Base-by-base conservation (phyloP, 2,797 vertebrate species). In the Anguilla marmorata region DNA sequence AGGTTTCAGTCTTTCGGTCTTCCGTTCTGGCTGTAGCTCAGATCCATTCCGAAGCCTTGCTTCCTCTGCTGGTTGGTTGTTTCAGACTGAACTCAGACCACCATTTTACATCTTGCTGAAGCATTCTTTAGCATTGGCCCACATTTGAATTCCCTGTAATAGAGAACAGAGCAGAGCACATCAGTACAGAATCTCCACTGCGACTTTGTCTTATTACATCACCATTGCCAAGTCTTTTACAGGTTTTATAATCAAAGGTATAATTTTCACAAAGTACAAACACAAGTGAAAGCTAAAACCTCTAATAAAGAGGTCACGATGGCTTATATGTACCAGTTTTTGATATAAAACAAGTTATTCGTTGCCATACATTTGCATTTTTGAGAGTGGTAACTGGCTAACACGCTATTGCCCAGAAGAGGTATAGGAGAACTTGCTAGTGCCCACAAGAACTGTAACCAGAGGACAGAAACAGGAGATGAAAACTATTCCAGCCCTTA, bases 41-140 rank as follows among this genome's bases (percentile, higher is more conserved):
- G 50, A 11, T 84, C 50, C 2, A 52, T 4, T 2, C 50, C 11
- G 16, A n/a, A 52, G 27, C 12, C 37, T 33, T 45, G n/a, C 5
- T 48, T 52, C 95, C 50, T 12, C 7, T 12, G 94, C 95, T 96
- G 3, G 45, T 95, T 93, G 92, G 0, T 92, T 92, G 92, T 93
- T 93, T 91, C 41, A 16, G 86, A 37, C n/a, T 6, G 58, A 45
- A 48, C 7, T n/a, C 63, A n/a, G 66, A 86, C 92, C 92, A 90
- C 91, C 66, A 86, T 89, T 89, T 97, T 91, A 98, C 97, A 98
- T 98, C 95, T 98, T 98, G 87, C 97, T 96, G 94, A 98, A 98
- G 92, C 97, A 98, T 86, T 98, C 97, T 92, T 97, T 98, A 91
- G 97, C 97, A 90, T 98, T 98, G 91, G 96, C 96, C 98, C 98